Conservation (phyloP, 1,140 invertebrate genomes). For the Anoplolepis gracilipes region DNA sequence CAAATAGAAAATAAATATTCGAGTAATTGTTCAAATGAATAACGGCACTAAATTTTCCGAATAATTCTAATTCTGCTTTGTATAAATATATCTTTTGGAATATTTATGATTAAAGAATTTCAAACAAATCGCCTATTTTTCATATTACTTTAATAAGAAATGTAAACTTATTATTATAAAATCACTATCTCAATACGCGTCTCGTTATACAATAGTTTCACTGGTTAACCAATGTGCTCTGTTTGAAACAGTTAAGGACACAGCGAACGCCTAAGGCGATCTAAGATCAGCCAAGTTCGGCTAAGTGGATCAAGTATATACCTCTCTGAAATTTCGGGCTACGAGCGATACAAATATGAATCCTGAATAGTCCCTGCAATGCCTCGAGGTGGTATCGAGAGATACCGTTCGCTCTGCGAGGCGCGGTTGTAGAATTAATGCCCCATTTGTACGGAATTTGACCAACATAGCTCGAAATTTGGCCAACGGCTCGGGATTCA, state of each 20-base stretch:
- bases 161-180: neutral
- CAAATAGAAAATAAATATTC: neutral
- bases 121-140: neutral
- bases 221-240: slow-evolving; percentile 37
- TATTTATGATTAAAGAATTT: neutral
- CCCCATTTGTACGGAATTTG: slow-evolving; percentile 62
- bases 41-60: neutral
- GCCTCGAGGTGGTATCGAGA: slow-evolving; percentile 53
- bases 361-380: slow-evolving; percentile 18
- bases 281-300: slow-evolving; percentile 38
- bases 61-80: slow-evolving; percentile 2
- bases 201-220: slow-evolving; percentile 38
- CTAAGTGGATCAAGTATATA: slow-evolving; percentile 39
- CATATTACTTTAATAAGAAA: neutral
- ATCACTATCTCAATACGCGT: neutral
- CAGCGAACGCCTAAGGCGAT: slow-evolving; percentile 40
- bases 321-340: slow-evolving; percentile 45
- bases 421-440: slow-evolving; percentile 61
- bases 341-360: slow-evolving; percentile 55
- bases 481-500: slow-evolving; percentile 29
- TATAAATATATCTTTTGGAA: neutral
- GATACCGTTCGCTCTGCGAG: neutral
- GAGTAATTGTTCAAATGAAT: neutral
- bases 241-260: slow-evolving; percentile 29
- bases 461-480: slow-evolving; percentile 55